phyloP scores from a whole-genome alignment of 2,797 vertebrate genomes.

The Simalia tracyae region DNA sequence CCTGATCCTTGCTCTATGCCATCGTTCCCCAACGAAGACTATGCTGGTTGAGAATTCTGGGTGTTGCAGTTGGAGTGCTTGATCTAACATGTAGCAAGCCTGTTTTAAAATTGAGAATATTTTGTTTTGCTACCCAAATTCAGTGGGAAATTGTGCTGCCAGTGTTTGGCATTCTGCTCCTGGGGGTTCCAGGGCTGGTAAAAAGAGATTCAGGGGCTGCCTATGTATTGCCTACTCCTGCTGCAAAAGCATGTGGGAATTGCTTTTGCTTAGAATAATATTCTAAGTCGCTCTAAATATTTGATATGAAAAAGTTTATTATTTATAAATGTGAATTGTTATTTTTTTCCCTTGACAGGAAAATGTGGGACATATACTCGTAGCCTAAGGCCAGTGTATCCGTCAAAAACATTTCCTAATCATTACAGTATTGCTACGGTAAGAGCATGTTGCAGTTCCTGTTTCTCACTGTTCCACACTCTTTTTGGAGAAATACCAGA shows the following conservation, averaged over 20 bases:
- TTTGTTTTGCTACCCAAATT: neutral
- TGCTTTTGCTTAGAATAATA: no score
- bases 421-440: constrained; percentile 97
- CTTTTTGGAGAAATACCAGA: neutral
- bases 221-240: neutral
- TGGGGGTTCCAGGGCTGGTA: no score
- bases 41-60: no score
- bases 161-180: no score
- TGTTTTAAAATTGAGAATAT: no score
- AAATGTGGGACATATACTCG: constrained; percentile 82
- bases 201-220: no score
- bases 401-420: constrained; percentile 98
- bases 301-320: neutral
- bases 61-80: no score
- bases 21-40: no score
- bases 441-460: constrained; percentile 65
- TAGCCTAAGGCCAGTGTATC: constrained; percentile 89
- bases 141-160: no score
- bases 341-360: constrained; percentile 72
- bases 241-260: neutral
- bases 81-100: no score
- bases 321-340: neutral
- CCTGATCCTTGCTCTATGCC: neutral
- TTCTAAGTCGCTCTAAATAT: neutral
- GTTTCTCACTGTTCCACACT: no score